These are phyloP conservation scores for Ceratotherium simum DNA, from an alignment of 2,113 vertebrate genomes.

Conservation along the genomic window DNA sequence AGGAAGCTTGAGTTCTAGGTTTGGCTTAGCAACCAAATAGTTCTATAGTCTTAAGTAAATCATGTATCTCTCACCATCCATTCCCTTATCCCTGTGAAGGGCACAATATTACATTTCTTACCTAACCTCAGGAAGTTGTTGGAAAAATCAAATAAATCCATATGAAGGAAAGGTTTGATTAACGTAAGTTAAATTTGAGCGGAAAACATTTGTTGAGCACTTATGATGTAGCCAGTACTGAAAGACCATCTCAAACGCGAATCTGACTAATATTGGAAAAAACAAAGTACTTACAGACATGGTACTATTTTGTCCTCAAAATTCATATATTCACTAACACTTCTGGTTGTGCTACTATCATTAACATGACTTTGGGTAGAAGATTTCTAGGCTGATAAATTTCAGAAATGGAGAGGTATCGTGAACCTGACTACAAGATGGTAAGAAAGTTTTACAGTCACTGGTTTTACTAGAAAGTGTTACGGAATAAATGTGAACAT, in stretches of 20 bases:
- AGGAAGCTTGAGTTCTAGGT: neutral
- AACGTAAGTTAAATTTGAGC: slow-evolving; percentile 8
- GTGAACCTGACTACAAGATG: neutral
- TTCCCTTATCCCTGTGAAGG: neutral
- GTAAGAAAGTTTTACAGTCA: slow-evolving; percentile 47
- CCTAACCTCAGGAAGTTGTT: neutral
- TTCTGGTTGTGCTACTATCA: neutral
- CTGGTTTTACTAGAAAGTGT: slow-evolving; percentile 47
- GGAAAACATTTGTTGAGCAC: neutral
- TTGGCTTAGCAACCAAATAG: neutral
- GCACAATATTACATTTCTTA: neutral
- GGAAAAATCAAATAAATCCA: neutral
- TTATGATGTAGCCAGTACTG: neutral
- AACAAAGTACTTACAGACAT: neutral
- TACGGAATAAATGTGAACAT: slow-evolving; percentile 39
- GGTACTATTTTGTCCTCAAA: slow-evolving; percentile 16
- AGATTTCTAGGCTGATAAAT: slow-evolving; percentile 50
- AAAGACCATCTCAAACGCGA: neutral
- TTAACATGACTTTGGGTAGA: neutral
- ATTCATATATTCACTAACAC: neutral
- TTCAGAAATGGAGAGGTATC: slow-evolving; percentile 48
- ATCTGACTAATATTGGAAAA: neutral
- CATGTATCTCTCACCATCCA: neutral
- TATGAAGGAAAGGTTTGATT: neutral
- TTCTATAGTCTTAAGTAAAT: neutral